Percentiles rank a stretch among this genome's conserved stretches.
Evolutionary conservation across 1,140 invertebrate species (phyloP).

Genomic region (Sycobia sp.): DNA sequence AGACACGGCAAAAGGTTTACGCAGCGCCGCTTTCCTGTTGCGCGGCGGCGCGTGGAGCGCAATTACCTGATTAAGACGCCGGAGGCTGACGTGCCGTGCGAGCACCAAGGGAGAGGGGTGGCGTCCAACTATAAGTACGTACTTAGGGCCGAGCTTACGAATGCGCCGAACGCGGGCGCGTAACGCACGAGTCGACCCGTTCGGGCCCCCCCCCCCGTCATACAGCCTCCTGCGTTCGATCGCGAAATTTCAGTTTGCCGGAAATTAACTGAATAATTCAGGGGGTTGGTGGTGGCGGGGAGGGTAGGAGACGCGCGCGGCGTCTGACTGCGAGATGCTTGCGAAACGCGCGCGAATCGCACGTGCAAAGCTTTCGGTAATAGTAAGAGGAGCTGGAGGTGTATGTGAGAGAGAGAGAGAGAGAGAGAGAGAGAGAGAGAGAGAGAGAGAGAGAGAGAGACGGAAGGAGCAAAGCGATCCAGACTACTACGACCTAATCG

Average conservation of each 20-base stretch:
- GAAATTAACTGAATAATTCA: constrained; percentile 61
- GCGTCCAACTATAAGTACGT: constrained; percentile 58
- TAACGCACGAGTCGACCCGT: background rate
- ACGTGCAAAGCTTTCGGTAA: background rate
- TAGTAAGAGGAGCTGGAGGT: background rate
- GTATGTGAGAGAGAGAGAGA: background rate
- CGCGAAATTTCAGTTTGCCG: constrained; percentile 52
- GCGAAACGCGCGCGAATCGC: background rate
- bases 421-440: background rate
- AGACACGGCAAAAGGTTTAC: too few relatives aligned
- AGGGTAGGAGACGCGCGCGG: background rate
- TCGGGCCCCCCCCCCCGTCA: too few relatives aligned
- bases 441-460: background rate
- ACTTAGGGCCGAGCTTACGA: constrained; percentile 58
- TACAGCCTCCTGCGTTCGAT: constrained; percentile 24
- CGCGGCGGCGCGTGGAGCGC: too few relatives aligned
- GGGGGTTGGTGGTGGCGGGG: background rate
- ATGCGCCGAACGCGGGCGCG: constrained; percentile 36
- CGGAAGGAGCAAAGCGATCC: background rate
- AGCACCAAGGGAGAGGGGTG: too few relatives aligned
- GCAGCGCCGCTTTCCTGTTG: constrained; percentile 51
- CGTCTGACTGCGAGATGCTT: constrained; percentile 1
- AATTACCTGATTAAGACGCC: constrained; percentile 63
- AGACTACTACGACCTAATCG: too few relatives aligned
- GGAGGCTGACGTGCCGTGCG: constrained; percentile 54